Evolutionary conservation across 2,113 vertebrate genomes (phyloP), one percentile per base, ranked within the genome.

Genomic region (Dromas ardeola): DNA sequence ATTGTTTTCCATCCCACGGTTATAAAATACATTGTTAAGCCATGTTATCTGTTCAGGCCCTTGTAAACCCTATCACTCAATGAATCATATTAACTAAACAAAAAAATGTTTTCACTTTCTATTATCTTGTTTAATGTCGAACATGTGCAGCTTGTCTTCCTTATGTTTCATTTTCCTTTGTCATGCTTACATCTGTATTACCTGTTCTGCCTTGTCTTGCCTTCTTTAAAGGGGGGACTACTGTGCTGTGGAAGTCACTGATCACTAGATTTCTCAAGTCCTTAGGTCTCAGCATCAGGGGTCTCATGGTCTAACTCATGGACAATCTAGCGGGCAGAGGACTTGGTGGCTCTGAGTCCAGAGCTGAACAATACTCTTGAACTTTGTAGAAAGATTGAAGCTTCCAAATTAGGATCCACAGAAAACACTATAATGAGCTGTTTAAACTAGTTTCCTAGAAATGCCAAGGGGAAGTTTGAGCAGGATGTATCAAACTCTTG

Each of bases 271-370:
- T 88, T 71, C 65, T 63, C 16, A 29, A 6, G 23, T 49, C 30
- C 16, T 56, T 38, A 59, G 15, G 30, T 55, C 29, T 47, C 3
- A 1, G 15, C 7, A 19, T 49, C 1, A 0, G 10, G 8, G 29
- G 15, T 5, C 29, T 92, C 7, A 11, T 12, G 8, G 45, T 55
- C 19, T 38, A 43, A 63, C 14, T 40, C 1, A 0, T 8, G 26
- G 15, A 21, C 52, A 71, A 18, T n/a, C 26, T 47, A 45, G 27
- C 0, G 2, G 61, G 15, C 50, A 73, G 69, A 88, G 49, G 19
- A 45, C 18, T 47, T 42, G 17, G 23, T 67, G 52, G 2, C 32
- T 88, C 20, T 40, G 49, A 69, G 29, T 30, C 56, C 4, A 59
- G 36, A 55, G 13, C 11, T 56, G 49, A 79, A 38, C 13, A 52